Base-by-base conservation (phyloP, 2,113 vertebrate species). In the Ailurus styani region DNA sequence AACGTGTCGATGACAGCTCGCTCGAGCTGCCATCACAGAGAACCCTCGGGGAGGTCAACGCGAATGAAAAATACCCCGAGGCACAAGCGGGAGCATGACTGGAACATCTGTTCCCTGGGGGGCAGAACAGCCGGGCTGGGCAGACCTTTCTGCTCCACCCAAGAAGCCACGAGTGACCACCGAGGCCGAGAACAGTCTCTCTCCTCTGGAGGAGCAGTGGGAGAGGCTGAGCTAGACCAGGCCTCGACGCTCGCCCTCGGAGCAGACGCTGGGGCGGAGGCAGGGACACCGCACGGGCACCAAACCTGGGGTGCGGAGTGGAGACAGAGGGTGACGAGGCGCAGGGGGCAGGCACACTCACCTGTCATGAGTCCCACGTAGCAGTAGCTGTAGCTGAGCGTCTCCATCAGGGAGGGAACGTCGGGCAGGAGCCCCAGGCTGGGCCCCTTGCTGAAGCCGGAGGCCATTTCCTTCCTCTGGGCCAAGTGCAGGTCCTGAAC, bases 341-440 rank as follows among this genome's bases (percentile, higher is more conserved):
- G 12, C 3, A 21, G 23, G 54, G 6, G 34, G 64, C 34, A 2
- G 72, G 45, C 34, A 6, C 3, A 15, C 91, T 97, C 93, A 99
- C 99, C 99, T 7, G 99, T 99, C 99, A 99, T 98, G 90, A 99
- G 98, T 8, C 99, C 99, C 34, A 99, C 98, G 42, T 99, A 99
- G 98, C 99, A 99, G 98, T 99, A 99, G 98, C 99, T 99, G 96
- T 99, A 99, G 96, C 99, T 99, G 88, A 99, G 97, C 0, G 99
- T 97, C 78, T 99, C 99, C 73, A 98, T 98, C 94, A 99, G 92
- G 1, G 99, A 99, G 0, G 99, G 99, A 27, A 99, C 98, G 0
- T 98, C 97, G 0, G 98, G 98, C 83, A 99, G 98, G 52, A 98
- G 97, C 15, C 98, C 99, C 70, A 99, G 77, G 6, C 98, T 68